Evolutionary conservation across 2,888 invertebrate genomes (phyloP), one percentile per base, ranked within the genome.

Genomic region (Eledona agricola): DNA sequence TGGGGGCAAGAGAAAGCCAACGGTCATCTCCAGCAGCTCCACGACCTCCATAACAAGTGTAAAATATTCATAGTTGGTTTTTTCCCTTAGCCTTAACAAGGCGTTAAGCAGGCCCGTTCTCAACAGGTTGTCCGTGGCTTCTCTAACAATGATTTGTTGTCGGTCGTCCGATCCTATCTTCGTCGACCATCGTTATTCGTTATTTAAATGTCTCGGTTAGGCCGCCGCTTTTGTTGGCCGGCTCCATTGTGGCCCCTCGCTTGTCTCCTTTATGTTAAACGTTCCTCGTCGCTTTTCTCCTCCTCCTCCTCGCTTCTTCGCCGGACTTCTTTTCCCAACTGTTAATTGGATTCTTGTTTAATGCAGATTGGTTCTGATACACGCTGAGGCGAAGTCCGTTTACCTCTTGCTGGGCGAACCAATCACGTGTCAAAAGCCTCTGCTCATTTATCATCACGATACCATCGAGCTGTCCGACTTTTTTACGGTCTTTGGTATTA

Each of bases 31-130:
- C 11, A 37, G 19, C 11, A 28, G 1, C 17, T 17, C 11, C 19
- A 26, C 13, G 23, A 6, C 22, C 32, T 53, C 57, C 60, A 61
- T 66, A 69, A 67, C 67, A 64, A 67, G 68, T 67, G 70, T 69
- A 69, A 69, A 70, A 67, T 70, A 68, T 69, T 67, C 67, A 66
- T 65, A 66, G 66, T 66, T 60, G 63, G 59, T 62, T 65, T 65
- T 67, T 65, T 64, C 58, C 51, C 55, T 62, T 59, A 58, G 34
- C 53, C 57, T 64, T 67, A 67, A 67, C 67, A 62, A 68, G 66
- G 67, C 66, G 65, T 67, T 66, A 66, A 65, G 65, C 61, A 62
- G 60, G 60, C 59, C 58, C 60, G 64, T 65, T 64, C 65, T 60
- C 62, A 54, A 55, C 63, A 56, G 63, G 66, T 64, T 63, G 59